Conservation (phyloP, 2,888 invertebrate genomes). For the Drosophila neoperkinsi region DNA sequence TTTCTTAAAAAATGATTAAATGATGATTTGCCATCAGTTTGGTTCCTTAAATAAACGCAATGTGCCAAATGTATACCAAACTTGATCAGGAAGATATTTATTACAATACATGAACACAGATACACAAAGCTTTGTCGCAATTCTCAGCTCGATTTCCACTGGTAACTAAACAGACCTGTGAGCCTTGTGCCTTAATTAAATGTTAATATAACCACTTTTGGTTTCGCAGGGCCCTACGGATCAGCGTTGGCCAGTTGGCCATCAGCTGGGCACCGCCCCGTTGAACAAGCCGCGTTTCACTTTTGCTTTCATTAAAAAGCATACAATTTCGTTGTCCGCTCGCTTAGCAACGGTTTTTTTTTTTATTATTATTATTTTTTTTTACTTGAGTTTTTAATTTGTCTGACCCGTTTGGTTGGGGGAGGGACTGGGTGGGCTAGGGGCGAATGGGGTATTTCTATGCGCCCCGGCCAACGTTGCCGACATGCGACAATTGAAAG, state of each 20-base stretch:
- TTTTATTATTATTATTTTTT: not conserved
- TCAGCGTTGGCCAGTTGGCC: conserved; percentile 23
- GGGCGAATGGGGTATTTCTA: conserved; percentile 18
- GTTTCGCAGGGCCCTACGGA: conserved; percentile 31
- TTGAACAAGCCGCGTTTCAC: conserved; percentile 61
- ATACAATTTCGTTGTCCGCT: conserved; percentile 39
- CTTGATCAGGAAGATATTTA: not conserved
- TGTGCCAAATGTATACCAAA: not conserved
- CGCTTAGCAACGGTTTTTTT: not conserved
- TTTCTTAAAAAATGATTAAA: not conserved
- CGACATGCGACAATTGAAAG: conserved; percentile 73
- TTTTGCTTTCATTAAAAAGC: conserved; percentile 70
- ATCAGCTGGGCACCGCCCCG: conserved; percentile 28
- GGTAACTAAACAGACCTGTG: conserved; percentile 28
- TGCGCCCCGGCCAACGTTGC: conserved; percentile 38
- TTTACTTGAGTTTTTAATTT: conserved; percentile 24
- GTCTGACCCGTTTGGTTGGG: conserved; percentile 25
- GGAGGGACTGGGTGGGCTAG: not conserved
- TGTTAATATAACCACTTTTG: conserved; percentile 69
- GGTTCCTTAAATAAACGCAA: not conserved
- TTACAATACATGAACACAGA: no score
- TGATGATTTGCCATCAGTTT: not conserved
- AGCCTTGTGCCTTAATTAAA: conserved; percentile 74
- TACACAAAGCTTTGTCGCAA: not conserved
- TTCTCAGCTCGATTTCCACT: not conserved